Conservation (phyloP, 2,888 invertebrate genomes). For the Dryocosmus kuriphilus region DNA sequence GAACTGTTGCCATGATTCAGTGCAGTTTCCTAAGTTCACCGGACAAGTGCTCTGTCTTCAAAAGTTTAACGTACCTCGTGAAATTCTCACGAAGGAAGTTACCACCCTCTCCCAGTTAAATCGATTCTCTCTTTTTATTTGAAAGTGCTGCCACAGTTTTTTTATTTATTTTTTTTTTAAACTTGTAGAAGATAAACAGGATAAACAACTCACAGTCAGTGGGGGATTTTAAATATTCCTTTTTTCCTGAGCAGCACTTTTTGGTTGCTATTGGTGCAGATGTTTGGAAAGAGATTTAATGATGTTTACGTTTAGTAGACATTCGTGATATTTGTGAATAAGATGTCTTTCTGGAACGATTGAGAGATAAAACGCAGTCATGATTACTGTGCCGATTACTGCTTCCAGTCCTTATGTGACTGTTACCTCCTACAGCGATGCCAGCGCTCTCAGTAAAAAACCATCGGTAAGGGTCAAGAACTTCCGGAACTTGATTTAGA, state of each 20-base stretch:
- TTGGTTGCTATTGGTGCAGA: neutral
- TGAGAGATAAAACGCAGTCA: conserved; percentile 50
- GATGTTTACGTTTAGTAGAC: neutral
- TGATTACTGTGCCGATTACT: conserved; percentile 74
- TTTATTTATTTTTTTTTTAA: no score
- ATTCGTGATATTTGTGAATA: conserved; percentile 12
- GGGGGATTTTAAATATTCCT: neutral
- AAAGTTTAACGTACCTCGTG: neutral
- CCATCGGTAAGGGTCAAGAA: conserved; percentile 67
- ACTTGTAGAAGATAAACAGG: neutral
- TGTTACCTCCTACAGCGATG: conserved; percentile 73
- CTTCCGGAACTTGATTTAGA: conserved; percentile 14
- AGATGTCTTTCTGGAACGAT: neutral
- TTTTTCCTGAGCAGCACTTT: neutral
- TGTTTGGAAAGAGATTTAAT: neutral
- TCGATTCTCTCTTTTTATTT: neutral
- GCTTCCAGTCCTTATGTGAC: conserved; percentile 72
- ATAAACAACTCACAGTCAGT: neutral
- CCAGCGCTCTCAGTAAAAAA: conserved; percentile 70
- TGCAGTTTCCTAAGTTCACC: neutral
- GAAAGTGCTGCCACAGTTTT: neutral
- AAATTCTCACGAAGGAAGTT: conserved; percentile 4
- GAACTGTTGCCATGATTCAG: conserved; percentile 13
- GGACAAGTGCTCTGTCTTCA: neutral
- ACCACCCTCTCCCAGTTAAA: neutral